Evolutionary conservation across 2,888 invertebrate species (phyloP), one percentile per base, ranked within the genome.

Genomic region (Dusona sp.): DNA sequence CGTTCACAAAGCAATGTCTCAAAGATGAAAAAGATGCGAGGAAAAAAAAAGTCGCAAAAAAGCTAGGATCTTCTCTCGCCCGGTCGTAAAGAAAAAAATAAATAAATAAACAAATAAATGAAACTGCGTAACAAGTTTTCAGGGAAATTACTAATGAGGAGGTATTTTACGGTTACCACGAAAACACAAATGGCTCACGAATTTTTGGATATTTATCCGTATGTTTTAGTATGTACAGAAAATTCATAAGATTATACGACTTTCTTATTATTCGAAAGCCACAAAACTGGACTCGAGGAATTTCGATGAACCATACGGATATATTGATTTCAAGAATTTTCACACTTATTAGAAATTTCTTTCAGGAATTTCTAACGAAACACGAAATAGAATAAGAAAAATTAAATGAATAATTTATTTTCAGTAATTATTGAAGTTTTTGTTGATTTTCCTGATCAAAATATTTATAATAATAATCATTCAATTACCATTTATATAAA

Each of bases 1-100:
- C 80, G 48, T n/a, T 38, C 73, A 4, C 38, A 36, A 45, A 78
- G 64, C 70, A 67, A 85, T 57, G 67, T 81, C 67, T 77, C 51
- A 16, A 16, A 79, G 42, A 79, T 67, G 77, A 72, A 70, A 65
- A 64, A 74, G 48, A 36, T n/a, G 36, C 13, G 72, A 22, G 54
- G 57, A 57, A 57, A 25, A 38, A 48, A 42, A 29, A 57, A 38
- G 42, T 22, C 6, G 19, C 11, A 42, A 42, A 68, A n/a, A 42
- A 42, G 22, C 3, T n/a, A 22, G 6, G 6, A 42, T 22, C 38
- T 3, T 22, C 13, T 42, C 42, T 4, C 68, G 25, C 42, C 22
- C 22, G 68, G 29, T 51, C 25, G 42, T 45, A 19, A 61, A 29
- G 9, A 61, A 16, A 16, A 61, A 42, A 42, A 57, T 36, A 74